Evolutionary conservation across 2,113 vertebrate species (phyloP).

Genomic region (Alectura lathami): DNA sequence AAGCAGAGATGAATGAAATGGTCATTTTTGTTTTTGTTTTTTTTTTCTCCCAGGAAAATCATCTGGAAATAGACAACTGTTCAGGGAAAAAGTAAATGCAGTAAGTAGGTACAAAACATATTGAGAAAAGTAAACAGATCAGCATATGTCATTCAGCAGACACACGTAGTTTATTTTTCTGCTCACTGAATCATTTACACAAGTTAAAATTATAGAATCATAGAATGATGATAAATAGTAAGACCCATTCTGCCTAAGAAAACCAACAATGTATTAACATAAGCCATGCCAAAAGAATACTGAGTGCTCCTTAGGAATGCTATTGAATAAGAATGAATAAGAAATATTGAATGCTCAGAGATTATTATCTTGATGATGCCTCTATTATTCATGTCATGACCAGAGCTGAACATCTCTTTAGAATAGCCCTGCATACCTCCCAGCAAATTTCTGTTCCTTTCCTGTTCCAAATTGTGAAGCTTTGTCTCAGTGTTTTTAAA

Average conservation of each 20-base stretch:
- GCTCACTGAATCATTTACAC: neutral
- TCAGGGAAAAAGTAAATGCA: neutral
- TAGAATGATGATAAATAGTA: neutral
- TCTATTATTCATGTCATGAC: neutral
- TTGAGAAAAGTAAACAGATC: neutral
- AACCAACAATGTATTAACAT: conserved; percentile 1
- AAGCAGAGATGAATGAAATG: neutral
- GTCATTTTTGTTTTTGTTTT: too few species aligned
- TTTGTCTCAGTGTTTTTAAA: neutral
- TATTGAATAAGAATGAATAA: conserved; percentile 46
- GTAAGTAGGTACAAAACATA: neutral
- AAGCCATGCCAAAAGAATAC: neutral
- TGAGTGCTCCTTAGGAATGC: conserved; percentile 10
- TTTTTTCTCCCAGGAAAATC: neutral
- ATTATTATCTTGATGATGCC: conserved; percentile 23
- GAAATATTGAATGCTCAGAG: conserved; percentile 33
- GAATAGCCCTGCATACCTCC: neutral
- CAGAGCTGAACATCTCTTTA: neutral
- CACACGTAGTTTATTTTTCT: conserved; percentile 3
- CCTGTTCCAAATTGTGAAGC: neutral
- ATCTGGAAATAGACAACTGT: neutral
- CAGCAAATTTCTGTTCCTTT: neutral
- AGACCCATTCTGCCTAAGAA: neutral
- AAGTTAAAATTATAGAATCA: too few species aligned
- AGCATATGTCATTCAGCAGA: neutral